Base-by-base conservation (phyloP, 2,888 invertebrate species). In the Lasius platythorax region DNA sequence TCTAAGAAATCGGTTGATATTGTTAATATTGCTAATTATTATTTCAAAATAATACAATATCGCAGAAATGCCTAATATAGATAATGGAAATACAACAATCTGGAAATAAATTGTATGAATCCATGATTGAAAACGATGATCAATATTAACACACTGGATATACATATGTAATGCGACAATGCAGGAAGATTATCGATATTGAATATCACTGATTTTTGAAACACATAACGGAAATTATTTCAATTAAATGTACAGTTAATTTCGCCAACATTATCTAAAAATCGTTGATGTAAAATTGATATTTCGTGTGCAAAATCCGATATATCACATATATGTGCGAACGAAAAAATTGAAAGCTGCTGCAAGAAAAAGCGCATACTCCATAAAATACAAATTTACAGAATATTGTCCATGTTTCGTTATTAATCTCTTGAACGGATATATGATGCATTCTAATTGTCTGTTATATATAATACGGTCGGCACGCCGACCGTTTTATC, bases 341-440 rank as follows among this genome's bases (percentile, higher is more conserved):
- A 23, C 9, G 30, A 50, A 37, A 81, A 81, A 63, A 37, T 58
- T 61, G 33, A 33, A 23, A 61, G 37, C 37, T n/a, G 18, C 28
- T 46, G 28, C 23, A 37, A 74, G 61, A 30, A 61, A 33, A 68
- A 81, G 40, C 15, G 40, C 37, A 33, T 46, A 18, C 61, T 33
- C 2, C 73, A 46, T 70, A 58, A 70, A 78, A 78, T 56, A 78
- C 30, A 74, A 74, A 61, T 81, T 81, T 74, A 74, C 61, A 33
- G 23, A 30, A 43, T 33, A 74, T 74, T 50, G 37, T 73, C 18
- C 46, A 18, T 61, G 46, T 46, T 73, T 73, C 37, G 61, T 74
- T 74, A 28, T 81, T 70, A 74, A 81, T 81, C 75, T 81, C 61
- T 63, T 61, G 43, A 61, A 28, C 50, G 74, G 37, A 81, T 73